These are phyloP conservation scores for Empis stercorea DNA, from an alignment of 2,888 invertebrate species.

Conservation along the genomic window DNA sequence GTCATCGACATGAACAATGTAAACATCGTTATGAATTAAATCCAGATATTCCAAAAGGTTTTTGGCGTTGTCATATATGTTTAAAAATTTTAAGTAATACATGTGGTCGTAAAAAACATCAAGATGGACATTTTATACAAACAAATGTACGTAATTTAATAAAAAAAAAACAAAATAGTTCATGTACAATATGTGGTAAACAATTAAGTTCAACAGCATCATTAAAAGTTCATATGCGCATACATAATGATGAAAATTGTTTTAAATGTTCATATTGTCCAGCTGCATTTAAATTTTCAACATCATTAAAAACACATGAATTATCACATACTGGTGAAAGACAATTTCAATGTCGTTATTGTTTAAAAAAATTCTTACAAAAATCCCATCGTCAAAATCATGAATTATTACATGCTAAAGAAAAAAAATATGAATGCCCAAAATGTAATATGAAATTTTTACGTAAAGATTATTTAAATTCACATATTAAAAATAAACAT, in stretches of 20 bases:
- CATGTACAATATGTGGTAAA: neutral
- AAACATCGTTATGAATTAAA: neutral
- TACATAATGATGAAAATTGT: neutral
- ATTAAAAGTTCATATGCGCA: neutral
- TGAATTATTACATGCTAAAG: neutral
- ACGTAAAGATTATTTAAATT: neutral
- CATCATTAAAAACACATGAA: neutral
- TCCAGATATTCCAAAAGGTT: neutral
- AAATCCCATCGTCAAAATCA: constrained; percentile 1
- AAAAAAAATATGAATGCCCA: neutral
- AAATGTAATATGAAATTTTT: neutral
- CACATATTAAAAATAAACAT: neutral
- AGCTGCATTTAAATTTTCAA: neutral
- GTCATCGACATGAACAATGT: neutral
- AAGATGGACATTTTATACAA: neutral
- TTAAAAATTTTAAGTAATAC: neutral
- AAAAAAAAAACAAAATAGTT: neutral
- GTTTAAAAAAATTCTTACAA: neutral
- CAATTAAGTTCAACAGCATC: neutral
- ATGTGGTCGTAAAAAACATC: neutral
- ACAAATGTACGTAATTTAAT: neutral
- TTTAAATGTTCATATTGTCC: neutral
- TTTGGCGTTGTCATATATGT: neutral
- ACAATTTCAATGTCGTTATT: neutral
- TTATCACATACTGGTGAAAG: neutral